These are phyloP conservation scores for Beris morrisii DNA, from an alignment of 2,888 invertebrate genomes.

Conservation along the genomic window DNA sequence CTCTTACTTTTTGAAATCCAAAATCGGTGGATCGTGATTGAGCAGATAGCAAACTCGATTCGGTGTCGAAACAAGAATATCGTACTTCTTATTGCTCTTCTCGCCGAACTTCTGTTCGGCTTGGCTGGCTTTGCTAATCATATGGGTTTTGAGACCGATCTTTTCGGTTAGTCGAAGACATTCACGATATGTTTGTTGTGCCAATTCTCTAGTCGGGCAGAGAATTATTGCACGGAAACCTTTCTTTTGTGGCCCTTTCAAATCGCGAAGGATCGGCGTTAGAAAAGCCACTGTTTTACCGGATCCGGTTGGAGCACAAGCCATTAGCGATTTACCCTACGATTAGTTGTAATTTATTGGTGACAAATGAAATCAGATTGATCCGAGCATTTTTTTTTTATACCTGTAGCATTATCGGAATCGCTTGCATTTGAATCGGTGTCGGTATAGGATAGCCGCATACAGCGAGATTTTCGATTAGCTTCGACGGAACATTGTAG, in stretches of 20 bases:
- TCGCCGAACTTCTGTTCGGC: constrained; percentile 72
- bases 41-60: constrained; percentile 85
- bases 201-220: constrained; percentile 91
- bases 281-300: constrained; percentile 97
- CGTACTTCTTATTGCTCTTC: constrained; percentile 75
- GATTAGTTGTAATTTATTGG: constrained; percentile 12
- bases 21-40: constrained; percentile 73
- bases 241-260: constrained; percentile 68
- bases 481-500: constrained; percentile 61
- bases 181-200: constrained; percentile 86
- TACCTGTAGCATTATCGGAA: constrained; percentile 84
- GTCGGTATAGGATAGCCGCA: constrained; percentile 79
- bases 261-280: constrained; percentile 78
- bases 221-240: constrained; percentile 87
- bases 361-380: not conserved
- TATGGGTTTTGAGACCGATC: constrained; percentile 71
- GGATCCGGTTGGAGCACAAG: constrained; percentile 96
- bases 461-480: constrained; percentile 69
- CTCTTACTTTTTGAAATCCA: constrained; percentile 72
- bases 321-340: constrained; percentile 79
- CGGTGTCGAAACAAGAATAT: constrained; percentile 93
- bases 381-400: constrained; percentile 27
- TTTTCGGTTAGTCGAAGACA: constrained; percentile 75
- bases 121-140: constrained; percentile 77
- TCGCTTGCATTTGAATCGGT: constrained; percentile 89